phyloP scores from a whole-genome alignment of 2,888 invertebrate species.

The Nyleta sp. region DNA sequence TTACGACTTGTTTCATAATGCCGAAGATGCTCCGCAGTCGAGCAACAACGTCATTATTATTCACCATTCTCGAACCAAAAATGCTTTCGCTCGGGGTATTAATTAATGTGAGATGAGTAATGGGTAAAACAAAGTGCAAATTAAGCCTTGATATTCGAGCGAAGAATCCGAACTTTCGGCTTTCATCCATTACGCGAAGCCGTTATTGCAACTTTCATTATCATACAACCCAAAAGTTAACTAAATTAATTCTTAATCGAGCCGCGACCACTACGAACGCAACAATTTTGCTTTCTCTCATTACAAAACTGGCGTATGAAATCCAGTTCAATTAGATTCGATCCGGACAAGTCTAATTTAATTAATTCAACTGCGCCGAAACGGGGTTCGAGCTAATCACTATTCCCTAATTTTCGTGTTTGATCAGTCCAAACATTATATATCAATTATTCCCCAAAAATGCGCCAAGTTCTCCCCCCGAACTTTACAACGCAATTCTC shows the following conservation, averaged over 20 bases:
- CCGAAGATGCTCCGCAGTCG: constrained; percentile 12
- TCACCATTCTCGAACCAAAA: neutral
- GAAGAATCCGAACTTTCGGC: too few relatives aligned
- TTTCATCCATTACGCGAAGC: too few relatives aligned
- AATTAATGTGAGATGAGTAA: neutral
- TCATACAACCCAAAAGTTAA: neutral
- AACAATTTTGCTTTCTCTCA: constrained; percentile 6
- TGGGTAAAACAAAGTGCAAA: too few relatives aligned
- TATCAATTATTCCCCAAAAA: neutral
- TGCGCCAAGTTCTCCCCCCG: too few relatives aligned
- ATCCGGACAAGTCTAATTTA: neutral
- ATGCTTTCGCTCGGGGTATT: neutral
- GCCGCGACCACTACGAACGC: neutral
- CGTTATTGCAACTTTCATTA: too few relatives aligned
- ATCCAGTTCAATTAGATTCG: neutral
- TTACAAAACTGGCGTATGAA: constrained; percentile 4
- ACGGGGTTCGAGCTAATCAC: neutral
- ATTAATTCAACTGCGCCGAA: neutral
- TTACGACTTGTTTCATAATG: constrained; percentile 30
- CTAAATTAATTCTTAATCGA: too few relatives aligned
- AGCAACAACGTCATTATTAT: constrained; percentile 14
- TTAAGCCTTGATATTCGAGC: too few relatives aligned
- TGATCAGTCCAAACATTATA: neutral
- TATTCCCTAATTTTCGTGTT: neutral
- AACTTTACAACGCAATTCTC: too few relatives aligned